Evolutionary conservation across 2,113 vertebrate genomes (phyloP), one percentile per base, ranked within the genome.

Genomic region (Microcebus griseorufus): DNA sequence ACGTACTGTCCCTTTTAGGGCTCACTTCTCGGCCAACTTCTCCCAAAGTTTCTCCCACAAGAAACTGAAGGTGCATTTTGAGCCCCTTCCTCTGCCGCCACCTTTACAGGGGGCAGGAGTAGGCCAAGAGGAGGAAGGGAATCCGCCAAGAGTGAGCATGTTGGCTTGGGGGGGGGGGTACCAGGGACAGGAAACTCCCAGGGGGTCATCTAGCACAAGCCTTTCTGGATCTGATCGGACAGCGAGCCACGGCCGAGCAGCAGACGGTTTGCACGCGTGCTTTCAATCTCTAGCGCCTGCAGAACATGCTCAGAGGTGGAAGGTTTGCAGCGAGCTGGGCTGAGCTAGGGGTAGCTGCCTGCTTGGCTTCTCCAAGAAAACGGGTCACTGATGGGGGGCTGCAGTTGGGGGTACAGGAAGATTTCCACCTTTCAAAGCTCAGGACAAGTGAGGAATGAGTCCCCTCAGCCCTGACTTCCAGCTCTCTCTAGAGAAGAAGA

Each of bases 261-360:
- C 20, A 69, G 78, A 60, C 51, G 83, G 22, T 62, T 73, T 65
- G 1, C 42, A 51, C 45, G 5, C 5, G 42, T 5, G 4, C 29
- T 39, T 87, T 45, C 69, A 4, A 1, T 25, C 78, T 62, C 93
- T 16, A 3, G 23, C 8, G 2, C 65, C 39, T 0, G 3, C 18
- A 25, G 42, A 0, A 39, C 23, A 39, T 4, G 7, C 78, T 69
- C 84, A 32, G 29, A 69, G 32, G 88, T 3, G 0, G 65, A 51
- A n/a, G 39, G 75, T 39, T 73, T 65, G 67, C 51, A 11, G 85
- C 0, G 2, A 37, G 23, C 39, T 16, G 18, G 80, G 48, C 45
- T 1, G 0, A 45, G 25, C 34, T 14, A 3, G 23, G 1, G 34
- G 53, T 3, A 0, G 18, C 76, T 58, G n/a, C 79, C 18, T 3